Evolutionary conservation across 1,140 invertebrate species (phyloP).

Genomic region (Coenobita brevimanus): DNA sequence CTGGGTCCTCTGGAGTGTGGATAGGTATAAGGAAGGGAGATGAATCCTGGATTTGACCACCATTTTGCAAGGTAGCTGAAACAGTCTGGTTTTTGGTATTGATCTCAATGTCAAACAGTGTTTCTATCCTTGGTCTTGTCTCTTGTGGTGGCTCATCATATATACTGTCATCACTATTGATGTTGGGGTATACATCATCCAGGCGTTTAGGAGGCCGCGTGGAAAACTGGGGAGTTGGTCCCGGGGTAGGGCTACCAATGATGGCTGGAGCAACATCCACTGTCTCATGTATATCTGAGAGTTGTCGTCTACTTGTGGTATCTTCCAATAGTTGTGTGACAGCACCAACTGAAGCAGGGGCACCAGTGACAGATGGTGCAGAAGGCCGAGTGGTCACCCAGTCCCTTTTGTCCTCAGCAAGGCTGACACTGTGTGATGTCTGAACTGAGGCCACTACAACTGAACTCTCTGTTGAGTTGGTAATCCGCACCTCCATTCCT

Average conservation of each 20-base stretch:
- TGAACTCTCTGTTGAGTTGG: slow-evolving; percentile 57
- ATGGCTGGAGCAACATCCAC: slow-evolving; percentile 44
- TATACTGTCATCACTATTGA: slow-evolving; percentile 12
- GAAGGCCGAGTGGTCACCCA: background rate
- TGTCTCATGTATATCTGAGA: slow-evolving; percentile 47
- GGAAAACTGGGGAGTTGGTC: background rate
- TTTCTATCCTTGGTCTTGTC: slow-evolving; percentile 41
- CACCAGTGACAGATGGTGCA: background rate
- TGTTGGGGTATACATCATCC: slow-evolving; percentile 7
- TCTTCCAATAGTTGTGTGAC: background rate
- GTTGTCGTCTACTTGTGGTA: slow-evolving; percentile 27
- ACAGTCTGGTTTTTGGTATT: slow-evolving; percentile 53
- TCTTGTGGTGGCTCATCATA: background rate
- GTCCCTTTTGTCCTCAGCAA: background rate
- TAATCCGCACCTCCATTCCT: slow-evolving; percentile 39
- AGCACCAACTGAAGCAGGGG: background rate
- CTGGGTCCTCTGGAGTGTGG: too few species aligned
- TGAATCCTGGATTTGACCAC: too few species aligned
- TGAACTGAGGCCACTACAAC: slow-evolving; percentile 54
- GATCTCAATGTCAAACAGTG: slow-evolving; percentile 56
- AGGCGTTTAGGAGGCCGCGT: slow-evolving; percentile 29
- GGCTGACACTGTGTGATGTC: slow-evolving; percentile 45
- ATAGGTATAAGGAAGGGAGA: too few species aligned
- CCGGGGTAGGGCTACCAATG: background rate
- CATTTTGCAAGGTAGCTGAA: slow-evolving; percentile 17